phyloP scores from a whole-genome alignment of 2,797 vertebrate species.

The Lepus townsendii region DNA sequence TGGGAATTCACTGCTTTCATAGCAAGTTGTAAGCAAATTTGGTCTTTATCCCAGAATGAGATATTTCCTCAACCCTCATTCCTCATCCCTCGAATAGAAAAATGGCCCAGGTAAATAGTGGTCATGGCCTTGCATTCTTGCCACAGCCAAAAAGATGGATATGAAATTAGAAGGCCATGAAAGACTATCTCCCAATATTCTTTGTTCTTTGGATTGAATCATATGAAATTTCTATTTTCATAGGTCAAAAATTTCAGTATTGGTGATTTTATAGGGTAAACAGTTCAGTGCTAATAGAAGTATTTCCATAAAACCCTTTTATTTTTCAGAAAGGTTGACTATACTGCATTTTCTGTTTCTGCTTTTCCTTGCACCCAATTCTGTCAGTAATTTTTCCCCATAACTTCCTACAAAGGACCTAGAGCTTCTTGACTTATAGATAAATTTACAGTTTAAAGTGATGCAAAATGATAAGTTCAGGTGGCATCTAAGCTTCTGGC shows the following conservation, averaged over 20 bases:
- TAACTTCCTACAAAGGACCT: conserved; percentile 13
- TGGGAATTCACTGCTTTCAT: not conserved
- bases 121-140: not conserved
- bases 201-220: not conserved
- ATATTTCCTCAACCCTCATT: not conserved
- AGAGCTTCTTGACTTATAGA: conserved; percentile 47
- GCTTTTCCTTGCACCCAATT: conserved; percentile 45
- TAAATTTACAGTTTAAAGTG: conserved; percentile 52
- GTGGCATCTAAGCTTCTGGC: not conserved
- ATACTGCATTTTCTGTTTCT: conserved; percentile 31
- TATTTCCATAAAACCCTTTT: not conserved
- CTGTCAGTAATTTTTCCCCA: not conserved
- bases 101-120: not conserved
- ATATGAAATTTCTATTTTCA: not conserved
- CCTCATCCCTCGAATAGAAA: not conserved
- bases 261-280: conserved; percentile 14
- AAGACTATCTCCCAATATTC: not conserved
- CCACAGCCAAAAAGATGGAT: not conserved
- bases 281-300: conserved; percentile 23
- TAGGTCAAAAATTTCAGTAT: conserved; percentile 8
- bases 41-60: not conserved
- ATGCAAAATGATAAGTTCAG: conserved; percentile 32
- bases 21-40: not conserved
- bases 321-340: conserved; percentile 17
- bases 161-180: not conserved